Percentiles rank a stretch among this genome's conserved stretches.
These are phyloP conservation scores for Heterohyrax brucei DNA, from an alignment of 2,797 vertebrate species.

Conservation along the genomic window DNA sequence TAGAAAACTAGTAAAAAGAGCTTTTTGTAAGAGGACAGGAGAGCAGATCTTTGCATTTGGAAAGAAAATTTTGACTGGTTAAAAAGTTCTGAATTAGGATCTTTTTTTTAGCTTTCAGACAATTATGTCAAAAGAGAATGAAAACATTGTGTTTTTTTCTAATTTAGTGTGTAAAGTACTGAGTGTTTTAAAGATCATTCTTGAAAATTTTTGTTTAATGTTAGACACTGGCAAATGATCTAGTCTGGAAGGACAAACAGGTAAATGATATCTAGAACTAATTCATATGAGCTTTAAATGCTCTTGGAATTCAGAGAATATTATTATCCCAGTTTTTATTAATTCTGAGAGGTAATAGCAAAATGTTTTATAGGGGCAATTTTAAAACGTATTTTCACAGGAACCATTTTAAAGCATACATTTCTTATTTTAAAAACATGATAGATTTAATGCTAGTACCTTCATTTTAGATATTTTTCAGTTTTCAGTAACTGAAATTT, in stretches of 20 bases:
- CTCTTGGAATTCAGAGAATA: conserved; percentile 83
- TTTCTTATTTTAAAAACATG: conserved; percentile 68
- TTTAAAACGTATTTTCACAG: conserved; percentile 75
- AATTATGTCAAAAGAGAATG: conserved; percentile 50
- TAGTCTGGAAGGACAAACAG: conserved; percentile 24
- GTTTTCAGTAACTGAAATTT: conserved; percentile 60
- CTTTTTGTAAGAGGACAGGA: conserved; percentile 40
- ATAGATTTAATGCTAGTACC: conserved; percentile 39
- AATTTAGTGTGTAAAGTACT: conserved; percentile 44
- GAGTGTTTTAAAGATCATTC: conserved; percentile 64
- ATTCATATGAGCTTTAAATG: conserved; percentile 77
- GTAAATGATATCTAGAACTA: conserved; percentile 73
- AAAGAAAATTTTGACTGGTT: conserved; percentile 34
- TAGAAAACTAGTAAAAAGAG: conserved; percentile 66
- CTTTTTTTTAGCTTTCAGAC: conserved; percentile 48
- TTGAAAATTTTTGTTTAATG: conserved; percentile 63
- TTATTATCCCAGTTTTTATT: conserved; percentile 79
- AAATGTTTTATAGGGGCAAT: conserved; percentile 45
- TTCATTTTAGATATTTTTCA: conserved; percentile 65
- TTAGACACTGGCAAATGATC: conserved; percentile 76
- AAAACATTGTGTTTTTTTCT: conserved; percentile 53
- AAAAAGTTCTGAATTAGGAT: conserved; percentile 49
- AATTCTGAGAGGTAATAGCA: conserved; percentile 67
- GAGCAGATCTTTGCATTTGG: conserved; percentile 52
- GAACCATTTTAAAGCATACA: conserved; percentile 56